Evolutionary conservation across 2,113 vertebrate species (phyloP).

Genomic region (Phyllopteryx taeniolatus): DNA sequence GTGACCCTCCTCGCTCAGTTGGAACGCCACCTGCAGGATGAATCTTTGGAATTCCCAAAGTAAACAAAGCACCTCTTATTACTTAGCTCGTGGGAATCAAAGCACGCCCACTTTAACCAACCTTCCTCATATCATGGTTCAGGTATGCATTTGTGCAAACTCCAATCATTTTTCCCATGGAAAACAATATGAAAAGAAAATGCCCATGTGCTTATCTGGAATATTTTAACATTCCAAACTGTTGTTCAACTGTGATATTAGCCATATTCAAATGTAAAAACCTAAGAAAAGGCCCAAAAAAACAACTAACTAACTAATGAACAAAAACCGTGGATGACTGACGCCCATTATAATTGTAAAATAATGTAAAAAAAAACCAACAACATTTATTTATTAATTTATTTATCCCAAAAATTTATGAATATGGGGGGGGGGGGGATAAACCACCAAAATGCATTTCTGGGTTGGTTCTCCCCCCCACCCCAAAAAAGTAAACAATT

Average conservation of each 20-base stretch:
- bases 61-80: neutral
- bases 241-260: neutral
- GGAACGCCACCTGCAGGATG: conserved; percentile 70
- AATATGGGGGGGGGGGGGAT: too few relatives aligned
- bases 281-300: neutral
- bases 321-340: too few relatives aligned
- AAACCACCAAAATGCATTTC: too few relatives aligned
- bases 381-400: too few relatives aligned
- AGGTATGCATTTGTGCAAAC: neutral
- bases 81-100: neutral
- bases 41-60: neutral
- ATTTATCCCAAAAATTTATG: too few relatives aligned
- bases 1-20: conserved; percentile 26
- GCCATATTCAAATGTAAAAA: neutral
- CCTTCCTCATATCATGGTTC: neutral
- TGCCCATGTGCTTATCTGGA: neutral
- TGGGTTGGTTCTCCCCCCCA: too few relatives aligned
- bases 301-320: too few relatives aligned
- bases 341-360: too few relatives aligned
- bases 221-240: neutral
- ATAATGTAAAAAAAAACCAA: too few relatives aligned
- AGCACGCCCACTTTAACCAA: neutral
- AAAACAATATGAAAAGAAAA: neutral
- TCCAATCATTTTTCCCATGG: neutral
- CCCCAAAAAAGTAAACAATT: too few relatives aligned